Evolutionary conservation across 2,797 vertebrate genomes (phyloP).

Genomic region (Coracias cyanogaster): DNA sequence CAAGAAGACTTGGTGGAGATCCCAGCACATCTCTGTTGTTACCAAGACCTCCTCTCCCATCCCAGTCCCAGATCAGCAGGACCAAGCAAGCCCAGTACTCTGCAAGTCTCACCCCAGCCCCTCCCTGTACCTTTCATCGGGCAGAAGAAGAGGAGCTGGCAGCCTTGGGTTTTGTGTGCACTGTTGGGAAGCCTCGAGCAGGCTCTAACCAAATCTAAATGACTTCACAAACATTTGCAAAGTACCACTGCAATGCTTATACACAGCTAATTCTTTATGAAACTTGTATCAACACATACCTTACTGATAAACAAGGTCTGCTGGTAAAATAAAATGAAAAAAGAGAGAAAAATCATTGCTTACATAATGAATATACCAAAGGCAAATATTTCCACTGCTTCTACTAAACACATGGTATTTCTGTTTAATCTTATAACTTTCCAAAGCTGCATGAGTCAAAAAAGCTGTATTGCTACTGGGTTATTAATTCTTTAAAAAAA

Average conservation of each 20-base stretch:
- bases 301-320: not conserved
- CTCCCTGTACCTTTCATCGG: not conserved
- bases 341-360: not conserved
- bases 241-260: not conserved
- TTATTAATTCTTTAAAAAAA: not conserved
- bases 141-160: accelerated
- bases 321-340: not conserved
- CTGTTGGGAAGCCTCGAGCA: not conserved
- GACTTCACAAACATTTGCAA: not conserved
- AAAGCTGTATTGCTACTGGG: not conserved
- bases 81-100: not conserved
- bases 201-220: not conserved
- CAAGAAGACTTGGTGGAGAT: not conserved
- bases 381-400: not conserved
- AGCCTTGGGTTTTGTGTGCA: not conserved
- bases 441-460: not conserved
- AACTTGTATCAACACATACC: not conserved
- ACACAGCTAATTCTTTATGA: not conserved
- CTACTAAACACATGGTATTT: not conserved
- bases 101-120: not conserved
- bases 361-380: not conserved
- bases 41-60: not conserved
- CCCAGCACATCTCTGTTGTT: not conserved
- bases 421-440: not conserved
- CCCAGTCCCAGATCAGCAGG: not conserved